These are phyloP conservation scores for Diarsia brunnea DNA, from an alignment of 2,888 invertebrate species.

Conservation along the genomic window DNA sequence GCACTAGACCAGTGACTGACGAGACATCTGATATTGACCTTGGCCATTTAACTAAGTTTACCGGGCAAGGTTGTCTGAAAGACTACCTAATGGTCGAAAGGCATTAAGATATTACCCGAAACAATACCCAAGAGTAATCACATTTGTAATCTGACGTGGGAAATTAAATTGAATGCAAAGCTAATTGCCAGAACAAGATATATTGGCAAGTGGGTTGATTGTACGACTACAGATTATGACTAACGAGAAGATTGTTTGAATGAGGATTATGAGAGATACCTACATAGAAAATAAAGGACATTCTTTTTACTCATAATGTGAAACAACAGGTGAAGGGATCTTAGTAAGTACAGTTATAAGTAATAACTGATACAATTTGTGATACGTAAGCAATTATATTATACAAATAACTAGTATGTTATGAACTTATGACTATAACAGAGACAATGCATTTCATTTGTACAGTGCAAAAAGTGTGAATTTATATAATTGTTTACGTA, in stretches of 20 bases:
- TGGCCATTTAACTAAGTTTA: slow-evolving; percentile 13
- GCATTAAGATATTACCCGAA: background rate
- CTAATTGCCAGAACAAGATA: background rate
- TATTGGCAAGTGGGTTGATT: background rate
- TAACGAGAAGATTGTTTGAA: background rate
- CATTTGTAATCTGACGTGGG: background rate
- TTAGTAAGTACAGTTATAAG: background rate
- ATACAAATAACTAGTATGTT: background rate
- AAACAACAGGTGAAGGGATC: slow-evolving; percentile 2
- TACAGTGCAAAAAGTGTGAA: background rate
- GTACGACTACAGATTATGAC: background rate
- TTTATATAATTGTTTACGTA: background rate
- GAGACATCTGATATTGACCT: slow-evolving; percentile 26
- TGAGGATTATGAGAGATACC: background rate
- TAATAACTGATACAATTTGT: background rate
- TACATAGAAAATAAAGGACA: background rate
- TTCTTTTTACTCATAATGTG: background rate
- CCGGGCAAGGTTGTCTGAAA: slow-evolving; percentile 29
- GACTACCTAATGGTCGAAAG: slow-evolving; percentile 7
- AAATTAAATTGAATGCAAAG: slow-evolving; percentile 1
- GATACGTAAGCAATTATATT: slow-evolving; percentile 8
- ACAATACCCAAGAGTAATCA: background rate
- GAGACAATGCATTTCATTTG: background rate
- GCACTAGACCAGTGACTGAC: slow-evolving; percentile 8
- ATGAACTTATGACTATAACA: background rate